Conservation (phyloP, 2,797 vertebrate species). For the Echeneis naucrates region DNA sequence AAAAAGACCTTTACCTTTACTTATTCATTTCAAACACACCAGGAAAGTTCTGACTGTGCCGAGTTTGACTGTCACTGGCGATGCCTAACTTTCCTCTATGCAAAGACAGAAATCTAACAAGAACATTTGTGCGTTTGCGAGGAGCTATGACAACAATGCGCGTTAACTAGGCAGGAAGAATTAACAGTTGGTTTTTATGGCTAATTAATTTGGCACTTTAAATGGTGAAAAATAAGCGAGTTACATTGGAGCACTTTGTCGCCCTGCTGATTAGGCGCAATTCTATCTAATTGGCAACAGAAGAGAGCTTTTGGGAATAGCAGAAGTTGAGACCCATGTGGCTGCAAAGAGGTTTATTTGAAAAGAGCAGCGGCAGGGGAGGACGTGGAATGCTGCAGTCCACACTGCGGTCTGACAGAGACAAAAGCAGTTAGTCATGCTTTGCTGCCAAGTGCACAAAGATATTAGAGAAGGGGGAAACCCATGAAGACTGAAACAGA, state of each 20-base stretch:
- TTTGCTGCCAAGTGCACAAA: slow-evolving; percentile 27
- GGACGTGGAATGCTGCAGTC: slow-evolving; percentile 18
- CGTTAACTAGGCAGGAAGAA: slow-evolving; percentile 41
- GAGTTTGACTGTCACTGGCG: slow-evolving; percentile 19
- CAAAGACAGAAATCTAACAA: slow-evolving; percentile 10
- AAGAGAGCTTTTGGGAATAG: slow-evolving; percentile 33
- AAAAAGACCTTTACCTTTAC: slow-evolving; percentile 4
- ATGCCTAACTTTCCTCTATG: slow-evolving; percentile 22
- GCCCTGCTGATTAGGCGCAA: slow-evolving; percentile 38
- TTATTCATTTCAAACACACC: not conserved
- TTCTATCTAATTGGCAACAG: slow-evolving; percentile 50
- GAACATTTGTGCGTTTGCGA: slow-evolving; percentile 35
- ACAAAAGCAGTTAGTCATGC: slow-evolving; percentile 20
- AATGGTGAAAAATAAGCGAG: slow-evolving; percentile 51
- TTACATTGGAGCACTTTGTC: slow-evolving; percentile 27
- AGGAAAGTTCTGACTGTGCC: not conserved
- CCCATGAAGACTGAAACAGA: not conserved
- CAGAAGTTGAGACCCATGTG: slow-evolving; percentile 6
- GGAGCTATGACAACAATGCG: slow-evolving; percentile 30
- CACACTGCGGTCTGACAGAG: slow-evolving; percentile 5
- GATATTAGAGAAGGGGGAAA: slow-evolving; percentile 21
- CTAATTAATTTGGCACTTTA: slow-evolving; percentile 61
- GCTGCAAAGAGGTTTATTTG: slow-evolving; percentile 30
- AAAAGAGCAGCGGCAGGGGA: slow-evolving; percentile 16
- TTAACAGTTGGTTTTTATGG: slow-evolving; percentile 38